Percentiles rank a stretch among this genome's conserved stretches.
These are phyloP conservation scores for Rhynchophorus ferrugineus DNA, from an alignment of 1,140 invertebrate genomes.

Conservation along the genomic window DNA sequence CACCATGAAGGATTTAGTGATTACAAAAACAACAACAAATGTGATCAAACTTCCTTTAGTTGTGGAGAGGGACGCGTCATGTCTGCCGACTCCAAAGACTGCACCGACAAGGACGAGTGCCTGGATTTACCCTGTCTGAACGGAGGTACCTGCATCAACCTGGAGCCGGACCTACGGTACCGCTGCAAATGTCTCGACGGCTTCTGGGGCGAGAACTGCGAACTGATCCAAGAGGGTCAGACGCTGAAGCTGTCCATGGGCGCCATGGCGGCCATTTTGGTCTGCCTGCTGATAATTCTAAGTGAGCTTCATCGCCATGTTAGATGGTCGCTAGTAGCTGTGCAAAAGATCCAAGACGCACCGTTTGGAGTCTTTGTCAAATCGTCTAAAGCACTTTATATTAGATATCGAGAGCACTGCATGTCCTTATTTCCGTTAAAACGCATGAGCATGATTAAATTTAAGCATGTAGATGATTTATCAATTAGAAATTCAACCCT, in stretches of 20 bases:
- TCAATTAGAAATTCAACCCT: too few relatives aligned
- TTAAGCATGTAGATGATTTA: too few relatives aligned
- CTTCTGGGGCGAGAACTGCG: conserved; percentile 91
- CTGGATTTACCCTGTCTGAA: conserved; percentile 86
- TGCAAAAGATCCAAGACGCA: too few relatives aligned
- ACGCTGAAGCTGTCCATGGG: conserved; percentile 90
- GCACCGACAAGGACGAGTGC: conserved; percentile 91
- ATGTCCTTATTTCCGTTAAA: too few relatives aligned
- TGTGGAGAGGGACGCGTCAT: conserved; percentile 86
- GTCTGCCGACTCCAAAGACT: conserved; percentile 81
- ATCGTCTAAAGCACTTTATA: too few relatives aligned
- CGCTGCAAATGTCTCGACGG: conserved; percentile 81
- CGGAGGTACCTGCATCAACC: conserved; percentile 81
- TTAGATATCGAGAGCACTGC: too few relatives aligned
- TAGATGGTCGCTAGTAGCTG: too few relatives aligned
- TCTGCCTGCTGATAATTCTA: conserved; percentile 89
- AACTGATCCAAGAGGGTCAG: conserved; percentile 85
- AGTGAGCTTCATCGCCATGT: conserved; percentile 59
- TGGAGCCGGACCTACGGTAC: conserved; percentile 75
- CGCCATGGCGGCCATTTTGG: conserved; percentile 84
- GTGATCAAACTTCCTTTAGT: too few relatives aligned
- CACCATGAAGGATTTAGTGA: too few relatives aligned
- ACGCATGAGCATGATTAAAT: too few relatives aligned
- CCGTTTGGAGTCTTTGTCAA: too few relatives aligned
- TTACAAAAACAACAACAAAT: too few relatives aligned